Conservation (phyloP, 2,888 invertebrate genomes). For the Piscicola geometra region DNA sequence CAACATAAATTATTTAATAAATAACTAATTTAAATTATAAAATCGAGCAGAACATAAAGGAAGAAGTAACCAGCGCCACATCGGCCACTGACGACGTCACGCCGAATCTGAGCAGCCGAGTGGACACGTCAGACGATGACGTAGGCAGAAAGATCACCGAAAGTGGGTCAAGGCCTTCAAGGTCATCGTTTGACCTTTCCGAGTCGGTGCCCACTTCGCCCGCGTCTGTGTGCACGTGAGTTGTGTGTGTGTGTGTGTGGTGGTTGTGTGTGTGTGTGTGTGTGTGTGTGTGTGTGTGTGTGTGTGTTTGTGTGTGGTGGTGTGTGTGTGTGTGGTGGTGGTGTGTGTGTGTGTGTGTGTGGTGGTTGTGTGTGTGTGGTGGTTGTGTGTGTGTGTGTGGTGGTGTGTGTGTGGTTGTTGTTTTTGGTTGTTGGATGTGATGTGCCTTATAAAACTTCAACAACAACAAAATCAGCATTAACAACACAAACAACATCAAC, state of each 20-base stretch:
- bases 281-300: neutral
- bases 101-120: constrained; percentile 46
- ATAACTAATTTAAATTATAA: neutral
- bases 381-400: too few species aligned
- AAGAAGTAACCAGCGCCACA: neutral
- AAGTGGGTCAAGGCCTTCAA: constrained; percentile 23
- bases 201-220: constrained; percentile 67
- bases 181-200: constrained; percentile 28
- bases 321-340: neutral
- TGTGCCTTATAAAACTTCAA: too few species aligned
- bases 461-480: neutral
- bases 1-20: too few species aligned
- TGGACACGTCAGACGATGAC: constrained; percentile 52
- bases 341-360: constrained; percentile 8
- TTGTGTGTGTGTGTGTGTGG: neutral
- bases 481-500: neutral
- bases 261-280: neutral
- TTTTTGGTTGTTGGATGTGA: too few species aligned
- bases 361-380: too few species aligned
- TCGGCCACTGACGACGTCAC: neutral
- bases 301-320: too few species aligned
- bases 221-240: constrained; percentile 46
- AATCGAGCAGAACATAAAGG: neutral
- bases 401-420: too few species aligned
- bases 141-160: constrained; percentile 21